Conservation (phyloP, 2,888 invertebrate species). For the Tupiocoris notatus region DNA sequence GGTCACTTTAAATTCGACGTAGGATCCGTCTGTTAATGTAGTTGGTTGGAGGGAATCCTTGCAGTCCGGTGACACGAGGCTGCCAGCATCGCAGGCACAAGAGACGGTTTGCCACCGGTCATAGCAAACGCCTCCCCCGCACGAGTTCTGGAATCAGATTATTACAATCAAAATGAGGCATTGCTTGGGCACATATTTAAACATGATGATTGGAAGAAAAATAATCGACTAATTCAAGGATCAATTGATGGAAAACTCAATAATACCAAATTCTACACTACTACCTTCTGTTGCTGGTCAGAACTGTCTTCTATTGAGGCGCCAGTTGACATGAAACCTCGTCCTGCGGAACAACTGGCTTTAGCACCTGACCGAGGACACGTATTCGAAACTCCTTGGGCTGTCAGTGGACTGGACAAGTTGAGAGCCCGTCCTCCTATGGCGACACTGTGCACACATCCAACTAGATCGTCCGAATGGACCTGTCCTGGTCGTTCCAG, state of each 20-base stretch:
- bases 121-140: slow-evolving; percentile 65
- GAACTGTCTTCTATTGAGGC: background rate
- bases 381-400: slow-evolving; percentile 70
- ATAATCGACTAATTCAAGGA: background rate
- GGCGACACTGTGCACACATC: slow-evolving; percentile 87
- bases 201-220: background rate
- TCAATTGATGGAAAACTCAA: background rate
- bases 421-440: slow-evolving; percentile 83
- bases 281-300: background rate
- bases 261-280: no score
- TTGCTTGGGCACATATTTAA: slow-evolving; percentile 48
- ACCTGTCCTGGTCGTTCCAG: slow-evolving; percentile 87
- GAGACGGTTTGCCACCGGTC: slow-evolving; percentile 80
- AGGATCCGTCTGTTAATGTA: slow-evolving; percentile 74
- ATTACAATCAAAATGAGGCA: slow-evolving; percentile 57
- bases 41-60: slow-evolving; percentile 73
- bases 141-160: slow-evolving; percentile 50
- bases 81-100: slow-evolving; percentile 58
- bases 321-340: background rate
- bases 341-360: background rate
- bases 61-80: slow-evolving; percentile 76
- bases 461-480: slow-evolving; percentile 87
- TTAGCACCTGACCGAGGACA: slow-evolving; percentile 64
- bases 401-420: slow-evolving; percentile 71
- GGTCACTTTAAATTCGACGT: slow-evolving; percentile 73